Percentiles rank a stretch among this genome's conserved stretches.
Conservation (phyloP, 2,888 invertebrate genomes). For the Cryptus viduatorius region DNA sequence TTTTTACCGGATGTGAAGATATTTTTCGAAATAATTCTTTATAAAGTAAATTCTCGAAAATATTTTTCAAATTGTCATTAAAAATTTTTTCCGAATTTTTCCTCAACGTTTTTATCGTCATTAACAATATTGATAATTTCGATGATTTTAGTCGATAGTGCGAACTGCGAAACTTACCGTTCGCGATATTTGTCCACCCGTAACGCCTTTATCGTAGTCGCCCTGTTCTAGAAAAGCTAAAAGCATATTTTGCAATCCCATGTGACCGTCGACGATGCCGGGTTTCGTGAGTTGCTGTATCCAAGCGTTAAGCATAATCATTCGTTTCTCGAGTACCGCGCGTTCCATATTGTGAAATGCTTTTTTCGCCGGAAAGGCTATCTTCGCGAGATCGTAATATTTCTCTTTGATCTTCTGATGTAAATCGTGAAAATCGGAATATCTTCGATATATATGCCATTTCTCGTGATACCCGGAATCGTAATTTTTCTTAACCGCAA, state of each 20-base stretch:
- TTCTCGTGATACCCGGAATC: constrained; percentile 90
- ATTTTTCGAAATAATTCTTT: too few species aligned
- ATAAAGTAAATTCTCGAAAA: too few species aligned
- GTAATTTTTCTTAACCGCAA: constrained; percentile 90
- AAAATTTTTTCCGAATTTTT: too few species aligned
- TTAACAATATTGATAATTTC: not conserved
- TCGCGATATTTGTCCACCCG: constrained; percentile 87
- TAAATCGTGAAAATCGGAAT: constrained; percentile 97
- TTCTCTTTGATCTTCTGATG: constrained; percentile 93
- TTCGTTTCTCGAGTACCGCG: constrained; percentile 93
- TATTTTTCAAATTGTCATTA: too few species aligned
- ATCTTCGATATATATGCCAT: constrained; percentile 97
- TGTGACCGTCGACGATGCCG: constrained; percentile 87
- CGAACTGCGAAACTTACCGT: constrained; percentile 84
- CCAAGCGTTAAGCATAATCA: constrained; percentile 93
- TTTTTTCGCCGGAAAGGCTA: constrained; percentile 96
- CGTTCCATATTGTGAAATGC: constrained; percentile 97
- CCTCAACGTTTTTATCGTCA: too few species aligned
- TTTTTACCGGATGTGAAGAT: too few species aligned
- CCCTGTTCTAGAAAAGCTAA: constrained; percentile 90
- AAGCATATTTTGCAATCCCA: constrained; percentile 88
- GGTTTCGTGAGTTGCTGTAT: constrained; percentile 90
- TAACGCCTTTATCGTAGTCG: constrained; percentile 89
- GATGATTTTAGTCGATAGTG: constrained; percentile 62
- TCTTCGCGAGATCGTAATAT: constrained; percentile 92